Percentiles rank a stretch among this genome's conserved stretches.
These are phyloP conservation scores for Phaethornis superciliosus DNA, from an alignment of 2,113 vertebrate genomes.

Conservation along the genomic window DNA sequence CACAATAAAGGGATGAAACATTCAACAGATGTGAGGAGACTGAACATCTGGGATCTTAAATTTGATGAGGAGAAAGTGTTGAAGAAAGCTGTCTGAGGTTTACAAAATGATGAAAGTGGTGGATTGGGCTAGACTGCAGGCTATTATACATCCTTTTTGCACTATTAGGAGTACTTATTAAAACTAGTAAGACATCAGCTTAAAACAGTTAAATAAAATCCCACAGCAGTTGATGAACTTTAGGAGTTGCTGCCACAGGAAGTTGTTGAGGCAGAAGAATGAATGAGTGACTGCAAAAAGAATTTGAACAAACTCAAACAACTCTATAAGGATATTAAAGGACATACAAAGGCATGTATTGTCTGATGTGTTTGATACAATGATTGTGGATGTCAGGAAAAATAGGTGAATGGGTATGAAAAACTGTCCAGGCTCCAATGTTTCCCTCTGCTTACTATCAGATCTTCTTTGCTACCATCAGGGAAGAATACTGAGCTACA, in stretches of 20 bases:
- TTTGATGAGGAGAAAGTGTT: not conserved
- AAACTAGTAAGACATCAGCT: not conserved
- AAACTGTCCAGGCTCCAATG: not conserved
- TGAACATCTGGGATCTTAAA: not conserved
- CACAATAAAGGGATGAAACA: not conserved
- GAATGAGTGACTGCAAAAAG: not conserved
- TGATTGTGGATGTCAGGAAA: not conserved
- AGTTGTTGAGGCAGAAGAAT: not conserved
- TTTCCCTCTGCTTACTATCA: not conserved
- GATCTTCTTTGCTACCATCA: not conserved
- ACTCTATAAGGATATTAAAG: not conserved
- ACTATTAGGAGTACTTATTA: not conserved
- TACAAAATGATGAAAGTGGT: not conserved
- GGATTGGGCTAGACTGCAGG: not conserved
- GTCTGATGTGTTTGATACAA: not conserved
- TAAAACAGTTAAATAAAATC: not conserved
- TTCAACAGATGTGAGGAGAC: not conserved
- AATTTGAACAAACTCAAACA: not conserved
- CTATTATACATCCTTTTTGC: not conserved
- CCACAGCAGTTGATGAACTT: not conserved
- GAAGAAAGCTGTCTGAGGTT: not conserved
- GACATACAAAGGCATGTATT: not conserved
- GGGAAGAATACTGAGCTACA: not conserved
- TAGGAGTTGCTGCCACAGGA: not conserved
- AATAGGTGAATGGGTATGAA: not conserved